Evolutionary conservation across 1,140 invertebrate species (phyloP).

Genomic region (Sinella curviseta): DNA sequence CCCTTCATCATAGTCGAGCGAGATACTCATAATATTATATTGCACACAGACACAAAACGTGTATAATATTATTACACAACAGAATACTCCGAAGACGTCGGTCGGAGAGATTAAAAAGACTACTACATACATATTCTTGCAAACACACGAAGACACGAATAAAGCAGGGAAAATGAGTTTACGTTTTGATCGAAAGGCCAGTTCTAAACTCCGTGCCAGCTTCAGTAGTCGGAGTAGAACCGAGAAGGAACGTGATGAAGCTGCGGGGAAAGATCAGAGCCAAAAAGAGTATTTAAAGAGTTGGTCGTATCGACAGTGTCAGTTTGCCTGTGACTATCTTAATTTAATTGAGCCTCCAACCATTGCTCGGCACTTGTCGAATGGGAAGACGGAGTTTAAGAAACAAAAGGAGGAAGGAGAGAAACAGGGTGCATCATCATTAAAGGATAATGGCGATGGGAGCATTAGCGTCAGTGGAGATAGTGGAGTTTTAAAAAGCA

Average conservation of each 20-base stretch:
- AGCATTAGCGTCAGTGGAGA: neutral
- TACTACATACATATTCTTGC: neutral
- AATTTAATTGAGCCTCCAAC: slow-evolving; percentile 43
- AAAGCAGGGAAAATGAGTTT: slow-evolving; percentile 43
- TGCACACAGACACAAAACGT: too few relatives aligned
- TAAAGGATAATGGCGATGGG: neutral
- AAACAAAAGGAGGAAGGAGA: neutral
- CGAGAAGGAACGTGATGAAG: slow-evolving; percentile 27
- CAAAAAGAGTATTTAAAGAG: slow-evolving; percentile 38
- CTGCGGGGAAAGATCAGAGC: neutral
- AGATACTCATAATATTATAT: neutral
- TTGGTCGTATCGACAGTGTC: slow-evolving; percentile 47
- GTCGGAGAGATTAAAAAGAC: too few relatives aligned
- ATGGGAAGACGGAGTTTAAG: neutral
- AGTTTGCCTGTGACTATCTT: slow-evolving; percentile 49
- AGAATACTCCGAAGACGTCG: too few relatives aligned
- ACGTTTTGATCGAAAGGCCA: slow-evolving; percentile 46
- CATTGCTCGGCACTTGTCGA: neutral
- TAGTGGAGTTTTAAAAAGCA: neutral
- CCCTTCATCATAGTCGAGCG: too few relatives aligned
- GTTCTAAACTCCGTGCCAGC: slow-evolving; percentile 23
- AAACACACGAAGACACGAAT: neutral
- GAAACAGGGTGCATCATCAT: neutral
- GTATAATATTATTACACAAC: too few relatives aligned
- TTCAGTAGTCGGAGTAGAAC: slow-evolving; percentile 17